These are phyloP conservation scores for Peromyscus attwateri DNA, from an alignment of 2,797 vertebrate genomes.

Conservation along the genomic window DNA sequence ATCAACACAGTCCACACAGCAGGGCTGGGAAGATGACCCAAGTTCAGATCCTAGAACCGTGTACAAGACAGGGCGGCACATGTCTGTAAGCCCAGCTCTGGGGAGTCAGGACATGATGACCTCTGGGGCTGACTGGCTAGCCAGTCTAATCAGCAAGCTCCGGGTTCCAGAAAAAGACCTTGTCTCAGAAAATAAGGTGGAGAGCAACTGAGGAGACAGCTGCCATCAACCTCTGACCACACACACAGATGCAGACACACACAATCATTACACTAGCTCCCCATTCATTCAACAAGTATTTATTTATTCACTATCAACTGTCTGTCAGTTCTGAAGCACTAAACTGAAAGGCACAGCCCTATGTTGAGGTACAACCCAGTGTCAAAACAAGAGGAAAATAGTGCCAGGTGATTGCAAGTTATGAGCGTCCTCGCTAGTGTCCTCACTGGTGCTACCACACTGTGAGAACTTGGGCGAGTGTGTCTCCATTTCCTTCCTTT, in stretches of 20 bases:
- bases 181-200: neutral
- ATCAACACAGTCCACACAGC: neutral
- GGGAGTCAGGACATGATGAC: neutral
- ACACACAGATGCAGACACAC: neutral
- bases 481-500: conserved; percentile 14
- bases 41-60: neutral
- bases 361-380: neutral
- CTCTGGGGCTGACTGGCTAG: neutral
- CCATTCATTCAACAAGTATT: conserved; percentile 1
- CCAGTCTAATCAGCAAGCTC: neutral
- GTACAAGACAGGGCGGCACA: neutral
- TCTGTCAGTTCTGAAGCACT: neutral
- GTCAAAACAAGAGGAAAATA: neutral
- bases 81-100: neutral
- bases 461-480: neutral
- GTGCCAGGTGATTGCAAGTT: neutral
- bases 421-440: no score
- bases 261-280: neutral
- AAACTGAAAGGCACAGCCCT: neutral
- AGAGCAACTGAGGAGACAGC: neutral
- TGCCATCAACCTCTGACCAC: neutral
- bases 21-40: neutral
- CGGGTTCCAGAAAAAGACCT: neutral
- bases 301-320: conserved; percentile 28
- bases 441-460: no score